A percentile compares a stretch with the other conserved stretches of the same genome.
Conservation (phyloP, 2,113 vertebrate species). For the Oncorhynchus nerka region DNA sequence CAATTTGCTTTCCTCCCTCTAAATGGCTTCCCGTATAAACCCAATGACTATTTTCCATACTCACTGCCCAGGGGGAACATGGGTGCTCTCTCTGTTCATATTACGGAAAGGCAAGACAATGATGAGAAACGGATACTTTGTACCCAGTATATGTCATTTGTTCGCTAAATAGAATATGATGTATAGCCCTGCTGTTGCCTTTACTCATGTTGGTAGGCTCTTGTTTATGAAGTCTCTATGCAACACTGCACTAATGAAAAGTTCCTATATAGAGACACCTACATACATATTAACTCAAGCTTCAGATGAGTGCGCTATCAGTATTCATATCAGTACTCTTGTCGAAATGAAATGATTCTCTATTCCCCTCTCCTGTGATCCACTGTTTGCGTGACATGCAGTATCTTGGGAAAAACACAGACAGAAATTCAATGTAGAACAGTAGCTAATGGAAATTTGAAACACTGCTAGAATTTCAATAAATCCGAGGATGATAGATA, state of each 20-base stretch:
- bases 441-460: constrained; percentile 63
- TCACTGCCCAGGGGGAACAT: constrained; percentile 24
- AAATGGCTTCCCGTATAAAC: constrained; percentile 26
- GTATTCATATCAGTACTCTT: constrained; percentile 49
- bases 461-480: constrained; percentile 60
- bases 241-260: constrained; percentile 17
- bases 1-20: constrained; percentile 26
- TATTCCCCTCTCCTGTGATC: constrained; percentile 45
- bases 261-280: constrained; percentile 43
- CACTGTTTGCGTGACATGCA: constrained; percentile 41
- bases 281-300: constrained; percentile 49
- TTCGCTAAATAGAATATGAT: constrained; percentile 37
- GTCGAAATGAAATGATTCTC: constrained; percentile 46
- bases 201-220: constrained; percentile 21
- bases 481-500: constrained; percentile 66
- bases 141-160: constrained; percentile 4
- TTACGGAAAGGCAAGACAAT: constrained; percentile 41
- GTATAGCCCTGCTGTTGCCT: constrained; percentile 12
- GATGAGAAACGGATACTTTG: constrained; percentile 27
- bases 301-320: constrained; percentile 41
- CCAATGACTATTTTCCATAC: constrained; percentile 48
- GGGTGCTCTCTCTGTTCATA: constrained; percentile 42
- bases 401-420: constrained; percentile 51
- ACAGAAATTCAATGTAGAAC: constrained; percentile 56
- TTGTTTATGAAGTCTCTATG: constrained; percentile 15